phyloP scores from a whole-genome alignment of 2,888 invertebrate genomes.

The Euzetes globulus region DNA sequence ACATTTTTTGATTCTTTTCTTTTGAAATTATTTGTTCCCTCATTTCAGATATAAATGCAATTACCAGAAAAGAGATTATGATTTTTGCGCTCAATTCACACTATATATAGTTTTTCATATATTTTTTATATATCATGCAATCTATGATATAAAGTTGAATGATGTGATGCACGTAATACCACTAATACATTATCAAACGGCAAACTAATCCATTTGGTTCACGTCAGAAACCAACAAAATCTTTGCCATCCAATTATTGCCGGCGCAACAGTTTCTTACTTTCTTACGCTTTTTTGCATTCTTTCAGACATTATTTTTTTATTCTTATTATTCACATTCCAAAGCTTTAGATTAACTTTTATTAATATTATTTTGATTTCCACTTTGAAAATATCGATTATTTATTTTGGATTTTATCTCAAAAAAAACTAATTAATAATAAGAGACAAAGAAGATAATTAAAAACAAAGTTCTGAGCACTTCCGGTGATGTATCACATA shows the following conservation, averaged over 20 bases:
- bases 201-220: constrained; percentile 26
- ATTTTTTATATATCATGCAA: constrained; percentile 18
- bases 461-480: neutral
- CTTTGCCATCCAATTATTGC: constrained; percentile 18
- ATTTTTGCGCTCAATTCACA: constrained; percentile 1
- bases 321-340: constrained; percentile 8
- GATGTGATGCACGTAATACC: constrained; percentile 23
- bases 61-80: constrained; percentile 21
- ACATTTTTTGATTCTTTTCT: constrained; percentile 19
- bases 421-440: constrained; percentile 7
- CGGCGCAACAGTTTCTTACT: neutral
- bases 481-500: neutral
- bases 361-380: neutral
- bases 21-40: constrained; percentile 6
- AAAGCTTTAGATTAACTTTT: neutral
- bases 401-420: neutral
- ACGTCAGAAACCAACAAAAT: constrained; percentile 19
- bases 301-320: neutral
- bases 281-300: neutral
- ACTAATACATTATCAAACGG: constrained; percentile 23
- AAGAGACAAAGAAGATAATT: constrained; percentile 10
- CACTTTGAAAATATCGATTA: neutral
- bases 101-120: constrained; percentile 1
- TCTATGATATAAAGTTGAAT: constrained; percentile 9
- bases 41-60: constrained; percentile 14